phyloP scores from a whole-genome alignment of 2,113 vertebrate species.

The Neofelis nebulosa region DNA sequence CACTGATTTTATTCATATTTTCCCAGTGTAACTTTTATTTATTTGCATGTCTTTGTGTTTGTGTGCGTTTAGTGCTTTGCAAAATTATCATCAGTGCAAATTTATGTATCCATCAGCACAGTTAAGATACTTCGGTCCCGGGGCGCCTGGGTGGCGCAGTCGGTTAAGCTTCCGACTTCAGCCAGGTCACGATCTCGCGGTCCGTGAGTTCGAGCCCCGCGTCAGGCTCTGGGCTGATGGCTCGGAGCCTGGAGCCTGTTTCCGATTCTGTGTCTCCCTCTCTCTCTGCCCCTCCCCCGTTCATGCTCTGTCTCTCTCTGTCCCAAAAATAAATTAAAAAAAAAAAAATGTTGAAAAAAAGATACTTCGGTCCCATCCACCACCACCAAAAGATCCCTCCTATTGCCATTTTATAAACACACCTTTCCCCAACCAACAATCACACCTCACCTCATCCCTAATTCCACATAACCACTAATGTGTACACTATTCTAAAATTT shows the following conservation, averaged over 20 bases:
- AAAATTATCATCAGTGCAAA: background rate
- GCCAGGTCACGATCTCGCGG: too few species aligned
- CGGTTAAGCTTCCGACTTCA: too few species aligned
- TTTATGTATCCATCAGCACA: background rate
- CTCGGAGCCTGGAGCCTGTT: too few species aligned
- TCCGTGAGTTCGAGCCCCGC: too few species aligned
- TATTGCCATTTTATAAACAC: background rate
- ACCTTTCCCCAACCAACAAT: background rate
- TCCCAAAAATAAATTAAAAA: too few species aligned
- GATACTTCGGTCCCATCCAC: background rate
- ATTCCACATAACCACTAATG: background rate
- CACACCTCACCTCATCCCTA: background rate
- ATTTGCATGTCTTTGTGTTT: background rate
- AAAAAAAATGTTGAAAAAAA: too few species aligned
- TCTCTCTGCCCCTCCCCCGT: too few species aligned
- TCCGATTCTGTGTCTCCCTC: too few species aligned
- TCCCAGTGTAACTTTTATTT: background rate
- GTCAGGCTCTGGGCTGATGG: too few species aligned
- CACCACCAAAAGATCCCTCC: background rate
- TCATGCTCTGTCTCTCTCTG: too few species aligned
- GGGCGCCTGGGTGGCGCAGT: too few species aligned
- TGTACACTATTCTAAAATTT: background rate
- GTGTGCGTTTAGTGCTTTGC: background rate
- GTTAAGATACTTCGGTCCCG: background rate
- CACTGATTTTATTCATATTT: background rate